These are phyloP conservation scores for Actinemys pallida DNA, from an alignment of 2,113 vertebrate genomes.

Conservation along the genomic window DNA sequence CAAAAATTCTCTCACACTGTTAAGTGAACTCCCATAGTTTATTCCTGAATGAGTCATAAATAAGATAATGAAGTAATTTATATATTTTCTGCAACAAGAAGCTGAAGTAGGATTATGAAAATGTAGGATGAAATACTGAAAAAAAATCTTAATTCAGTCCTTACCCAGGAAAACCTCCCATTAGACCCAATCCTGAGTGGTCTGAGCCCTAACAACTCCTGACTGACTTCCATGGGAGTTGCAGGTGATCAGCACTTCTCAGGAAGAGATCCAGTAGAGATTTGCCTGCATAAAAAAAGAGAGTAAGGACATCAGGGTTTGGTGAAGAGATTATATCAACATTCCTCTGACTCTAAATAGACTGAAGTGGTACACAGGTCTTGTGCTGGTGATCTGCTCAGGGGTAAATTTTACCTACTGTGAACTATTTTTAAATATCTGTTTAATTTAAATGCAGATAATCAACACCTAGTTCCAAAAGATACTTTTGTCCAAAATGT, in stretches of 20 bases:
- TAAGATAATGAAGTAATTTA: neutral
- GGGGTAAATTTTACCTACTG: neutral
- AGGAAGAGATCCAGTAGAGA: neutral
- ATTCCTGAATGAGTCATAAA: accelerated
- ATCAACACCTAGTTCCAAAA: neutral
- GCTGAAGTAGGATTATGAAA: neutral
- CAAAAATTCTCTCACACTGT: neutral
- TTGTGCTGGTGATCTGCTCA: neutral
- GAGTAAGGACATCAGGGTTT: neutral
- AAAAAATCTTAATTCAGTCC: neutral
- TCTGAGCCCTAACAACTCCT: neutral
- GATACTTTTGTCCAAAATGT: neutral
- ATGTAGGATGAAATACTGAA: neutral
- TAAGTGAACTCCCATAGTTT: neutral
- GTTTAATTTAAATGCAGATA: neutral
- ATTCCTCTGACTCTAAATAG: neutral
- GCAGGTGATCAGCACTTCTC: neutral
- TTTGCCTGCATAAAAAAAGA: neutral
- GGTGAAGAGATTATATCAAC: neutral
- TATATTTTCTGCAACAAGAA: neutral
- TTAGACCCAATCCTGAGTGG: neutral
- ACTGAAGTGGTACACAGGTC: neutral
- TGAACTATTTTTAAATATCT: neutral
- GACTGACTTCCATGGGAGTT: neutral
- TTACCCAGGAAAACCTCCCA: neutral